Evolutionary conservation across 2,797 vertebrate genomes (phyloP), one percentile per base, ranked within the genome.

Genomic region (Tenualosa thibaudeaui): DNA sequence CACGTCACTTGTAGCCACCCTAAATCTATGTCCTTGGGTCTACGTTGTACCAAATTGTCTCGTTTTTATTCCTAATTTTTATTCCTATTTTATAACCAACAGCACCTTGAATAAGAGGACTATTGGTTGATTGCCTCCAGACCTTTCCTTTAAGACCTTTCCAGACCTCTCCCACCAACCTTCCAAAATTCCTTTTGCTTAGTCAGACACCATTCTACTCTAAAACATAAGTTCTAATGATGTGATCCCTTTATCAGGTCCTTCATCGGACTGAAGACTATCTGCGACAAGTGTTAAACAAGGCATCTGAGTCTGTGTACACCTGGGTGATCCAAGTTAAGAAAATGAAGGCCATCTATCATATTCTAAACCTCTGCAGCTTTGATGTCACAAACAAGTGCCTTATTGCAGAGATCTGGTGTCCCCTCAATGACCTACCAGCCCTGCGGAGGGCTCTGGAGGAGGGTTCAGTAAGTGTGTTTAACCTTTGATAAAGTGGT

Each of bases 261-360:
- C 96, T 99, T 54, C 94, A 96, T 86, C 96, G 97, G 86, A 99
- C 98, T 0, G 98, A 99, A 89, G 98, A 99, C 71, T 99, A 99
- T 82, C 93, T 99, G 86, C 95, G 91, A 81, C 98, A 99, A 87
- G 97, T 99, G 83, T 90, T 99, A 85, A 96, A 96, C 5, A 99
- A 97, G 86, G 98, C 98, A 0, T 97, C 98, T 0, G 98, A 99
- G 87, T 98, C 97, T 0, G 93, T 99, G 88, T 97, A 96, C 86
- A 95, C 94, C 0, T 98, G 97, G 92, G 96, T 97, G 65, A 90
- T 99, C 86, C 98, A 98, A 86, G 97, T 99, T 88, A 97, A 97
- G 94, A 99, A 99, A 92, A 99, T 99, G 97, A 99, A 99, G 90
- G 98, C 98, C 86, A 97, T 99, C 90, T 99, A 99, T 90, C 98